Base-by-base conservation (phyloP, 2,797 vertebrate genomes). In the Gephyroberyx darwinii region DNA sequence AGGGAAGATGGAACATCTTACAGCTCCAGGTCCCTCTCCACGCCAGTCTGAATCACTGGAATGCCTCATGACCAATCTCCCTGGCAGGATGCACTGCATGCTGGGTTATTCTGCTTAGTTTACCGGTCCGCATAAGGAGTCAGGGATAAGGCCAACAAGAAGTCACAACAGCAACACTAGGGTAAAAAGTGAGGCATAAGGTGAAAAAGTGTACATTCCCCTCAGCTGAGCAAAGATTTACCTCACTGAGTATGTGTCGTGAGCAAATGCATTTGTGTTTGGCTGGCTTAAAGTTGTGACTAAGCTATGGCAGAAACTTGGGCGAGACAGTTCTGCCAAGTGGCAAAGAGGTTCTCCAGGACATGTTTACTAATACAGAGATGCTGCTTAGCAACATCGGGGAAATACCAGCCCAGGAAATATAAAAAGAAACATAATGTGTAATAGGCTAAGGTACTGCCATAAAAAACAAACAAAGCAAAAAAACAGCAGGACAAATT, bases 311-410 rank as follows among this genome's bases (percentile, higher is more conserved):
- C 26, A 26, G 26, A 26, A 26, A 26, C 26, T 26, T 26, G 26
- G 26, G 26, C 26, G 26, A 26, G 26, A 26, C 26, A 26, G 26
- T 26, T 26, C 26, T 26, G 26, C 26, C 26, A 26, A 26, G 26
- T 26, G 26, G 26, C 26, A 26, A 26, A 26, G 26, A 26, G 26
- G 26, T 26, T 26, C 67, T 85, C 72, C 58, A 80, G 78, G 65
- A 76, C 72, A 65, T 84, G 82, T 89, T 91, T 86, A 85, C 84
- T 54, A 91, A 89, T 83, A 88, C 64, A 72, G 67, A 57, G 43
- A 47, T 9, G 70, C 61, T 82, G 84, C 90, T 73, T 88, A 89
- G 89, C 86, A 92, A 89, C 88, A 60, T 77, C 61, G 54, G 65
- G 82, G 69, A 81, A 85, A 84, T 72, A 82, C 65, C 71, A 77